Conservation (phyloP, 2,888 invertebrate species). For the Xestia ashworthii region DNA sequence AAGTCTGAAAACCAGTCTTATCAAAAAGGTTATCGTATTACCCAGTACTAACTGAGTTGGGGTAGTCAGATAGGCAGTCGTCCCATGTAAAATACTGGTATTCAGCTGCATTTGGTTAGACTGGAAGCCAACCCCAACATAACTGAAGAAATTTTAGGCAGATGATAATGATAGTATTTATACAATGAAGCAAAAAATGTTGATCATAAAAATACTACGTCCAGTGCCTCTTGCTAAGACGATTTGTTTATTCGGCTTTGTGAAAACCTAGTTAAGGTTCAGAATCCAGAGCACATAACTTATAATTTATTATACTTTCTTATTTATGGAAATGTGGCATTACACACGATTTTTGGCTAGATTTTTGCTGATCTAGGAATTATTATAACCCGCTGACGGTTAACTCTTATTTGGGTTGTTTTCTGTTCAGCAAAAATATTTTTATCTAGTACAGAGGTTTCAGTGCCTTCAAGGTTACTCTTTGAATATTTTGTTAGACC, state of each 20-base stretch:
- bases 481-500: neutral
- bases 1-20: too few species aligned
- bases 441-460: neutral
- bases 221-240: neutral
- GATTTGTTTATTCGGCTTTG: neutral
- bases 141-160: neutral
- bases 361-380: neutral
- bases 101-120: neutral
- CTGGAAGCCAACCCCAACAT: neutral
- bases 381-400: constrained; percentile 23
- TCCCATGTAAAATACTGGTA: neutral
- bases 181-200: neutral
- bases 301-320: constrained; percentile 13
- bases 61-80: neutral
- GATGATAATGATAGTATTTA: neutral
- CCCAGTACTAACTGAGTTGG: neutral
- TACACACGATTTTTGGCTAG: constrained; percentile 4
- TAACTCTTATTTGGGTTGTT: neutral
- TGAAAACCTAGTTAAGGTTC: neutral
- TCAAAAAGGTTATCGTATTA: neutral
- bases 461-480: neutral
- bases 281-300: neutral
- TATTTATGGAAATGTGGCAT: constrained; percentile 12
- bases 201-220: neutral
- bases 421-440: constrained; percentile 1